Evolutionary conservation across 1,140 invertebrate genomes (phyloP), one percentile per base, ranked within the genome.

Genomic region (Apis dorsata): DNA sequence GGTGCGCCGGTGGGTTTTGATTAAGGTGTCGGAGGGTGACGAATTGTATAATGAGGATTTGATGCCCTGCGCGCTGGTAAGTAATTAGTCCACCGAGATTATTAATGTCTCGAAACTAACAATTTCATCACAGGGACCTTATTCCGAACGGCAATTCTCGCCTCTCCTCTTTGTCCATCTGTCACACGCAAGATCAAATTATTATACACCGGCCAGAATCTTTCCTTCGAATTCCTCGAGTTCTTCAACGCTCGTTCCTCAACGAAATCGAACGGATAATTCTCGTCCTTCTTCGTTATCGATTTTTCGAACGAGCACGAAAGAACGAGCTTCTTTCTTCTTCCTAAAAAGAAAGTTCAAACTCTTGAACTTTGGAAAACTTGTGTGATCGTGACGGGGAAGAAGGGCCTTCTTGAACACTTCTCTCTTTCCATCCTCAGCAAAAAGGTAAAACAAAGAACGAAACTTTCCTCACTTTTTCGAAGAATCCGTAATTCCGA

Each of bases 21-120:
- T 89, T 89, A 89, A 89, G 88, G 83, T 78, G 88, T 89, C 85
- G 88, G 88, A 89, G 88, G 88, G 83, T 89, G 86, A 89, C 88
- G 88, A 89, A 89, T 89, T 89, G 88, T 86, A 65, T 89, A 89
- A 89, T 89, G 88, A 86, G 88, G 86, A 89, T 89, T 89, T 89
- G 88, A 89, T 89, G 88, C 88, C 81, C 88, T 87, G 34, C 80
- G 80, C 88, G 74, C 88, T 44, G 62, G 85, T 81, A 84, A 86
- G 85, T 85, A 89, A 89, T 89, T 89, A 89, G 88, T 87, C 88
- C 74, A 68, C 70, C 34, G 65, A 69, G 75, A 76, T 88, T 85
- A 88, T 85, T 85, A 84, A 86, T 88, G 80, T 55, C 82, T 81
- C 72, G 63, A 57, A 44, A 71, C 85, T 87, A 87, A 87, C 85